Percentiles rank a stretch among this genome's conserved stretches.
Evolutionary conservation across 64 coral and sea anemone species (phyloP).

Genomic region (Stichodactyla mertensii): DNA sequence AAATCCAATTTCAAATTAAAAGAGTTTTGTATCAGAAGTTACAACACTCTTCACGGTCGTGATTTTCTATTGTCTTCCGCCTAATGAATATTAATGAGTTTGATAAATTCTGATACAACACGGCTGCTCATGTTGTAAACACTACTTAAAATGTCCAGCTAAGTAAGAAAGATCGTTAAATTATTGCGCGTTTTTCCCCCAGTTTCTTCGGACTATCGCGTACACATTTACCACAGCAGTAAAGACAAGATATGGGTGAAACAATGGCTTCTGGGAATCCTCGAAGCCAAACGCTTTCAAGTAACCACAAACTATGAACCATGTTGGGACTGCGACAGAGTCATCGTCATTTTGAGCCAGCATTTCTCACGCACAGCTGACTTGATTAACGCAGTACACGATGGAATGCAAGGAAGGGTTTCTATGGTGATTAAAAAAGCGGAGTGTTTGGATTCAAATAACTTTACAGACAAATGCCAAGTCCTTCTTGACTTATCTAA

Average conservation of each 20-base stretch:
- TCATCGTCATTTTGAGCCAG: conserved; percentile 43
- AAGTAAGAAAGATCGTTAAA: background rate
- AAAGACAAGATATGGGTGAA: conserved; percentile 49
- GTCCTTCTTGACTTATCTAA: conserved; percentile 15
- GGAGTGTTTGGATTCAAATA: conserved; percentile 6
- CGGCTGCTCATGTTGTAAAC: no score
- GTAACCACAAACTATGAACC: conserved; percentile 43
- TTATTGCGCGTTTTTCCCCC: background rate
- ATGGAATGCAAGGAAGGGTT: conserved; percentile 10
- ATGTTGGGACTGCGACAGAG: conserved; percentile 11
- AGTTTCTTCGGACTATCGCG: conserved; percentile 41
- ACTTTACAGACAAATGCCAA: conserved; percentile 9
- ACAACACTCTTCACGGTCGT: no score
- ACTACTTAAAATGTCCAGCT: no score
- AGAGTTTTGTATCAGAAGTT: no score
- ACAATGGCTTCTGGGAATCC: conserved; percentile 30
- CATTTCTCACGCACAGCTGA: background rate
- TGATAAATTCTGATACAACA: no score
- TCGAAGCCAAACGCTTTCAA: conserved; percentile 22
- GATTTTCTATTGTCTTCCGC: no score
- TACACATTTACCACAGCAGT: conserved; percentile 49
- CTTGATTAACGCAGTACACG: background rate
- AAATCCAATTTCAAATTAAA: no score
- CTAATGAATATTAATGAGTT: no score
- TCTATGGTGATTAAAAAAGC: conserved; percentile 34